These are phyloP conservation scores for Operophtera brumata DNA, from an alignment of 2,888 invertebrate species.

Conservation along the genomic window DNA sequence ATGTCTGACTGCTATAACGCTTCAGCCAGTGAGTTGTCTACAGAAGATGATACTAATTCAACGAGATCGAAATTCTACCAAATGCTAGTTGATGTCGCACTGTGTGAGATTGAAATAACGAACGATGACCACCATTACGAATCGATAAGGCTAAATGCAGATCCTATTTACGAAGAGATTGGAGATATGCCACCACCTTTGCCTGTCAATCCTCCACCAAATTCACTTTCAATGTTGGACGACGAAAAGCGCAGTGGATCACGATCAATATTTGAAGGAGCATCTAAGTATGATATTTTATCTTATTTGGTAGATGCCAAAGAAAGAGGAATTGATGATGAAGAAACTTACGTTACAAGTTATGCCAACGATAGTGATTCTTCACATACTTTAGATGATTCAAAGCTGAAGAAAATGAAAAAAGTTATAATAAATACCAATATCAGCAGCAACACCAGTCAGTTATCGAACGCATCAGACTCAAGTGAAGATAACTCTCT, in stretches of 20 bases:
- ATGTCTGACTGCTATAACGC: slow-evolving; percentile 88
- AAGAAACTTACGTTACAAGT: slow-evolving; percentile 85
- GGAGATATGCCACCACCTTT: slow-evolving; percentile 88
- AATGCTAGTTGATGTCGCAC: slow-evolving; percentile 85
- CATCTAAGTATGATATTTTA: slow-evolving; percentile 93
- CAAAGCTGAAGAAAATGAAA: slow-evolving; percentile 81
- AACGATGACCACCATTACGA: slow-evolving; percentile 87
- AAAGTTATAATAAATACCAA: slow-evolving; percentile 61
- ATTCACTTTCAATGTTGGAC: slow-evolving; percentile 83
- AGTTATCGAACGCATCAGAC: slow-evolving; percentile 90
- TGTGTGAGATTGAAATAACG: slow-evolving; percentile 84
- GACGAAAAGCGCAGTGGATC: slow-evolving; percentile 86
- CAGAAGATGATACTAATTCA: slow-evolving; percentile 83
- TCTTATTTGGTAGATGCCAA: slow-evolving; percentile 94
- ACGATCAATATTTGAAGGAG: slow-evolving; percentile 88
- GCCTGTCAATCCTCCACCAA: slow-evolving; percentile 88
- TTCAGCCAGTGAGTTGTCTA: slow-evolving; percentile 82
- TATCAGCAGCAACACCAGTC: slow-evolving; percentile 85
- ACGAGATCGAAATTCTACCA: slow-evolving; percentile 87
- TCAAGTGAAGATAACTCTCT: slow-evolving; percentile 91
- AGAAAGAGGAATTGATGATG: slow-evolving; percentile 85
- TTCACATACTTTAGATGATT: slow-evolving; percentile 73
- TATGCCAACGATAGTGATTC: slow-evolving; percentile 78
- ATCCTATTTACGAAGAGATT: slow-evolving; percentile 90
- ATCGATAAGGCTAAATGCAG: slow-evolving; percentile 83